These are phyloP conservation scores for Parauchenoglanis punctatus DNA, from an alignment of 2,797 vertebrate species.

Conservation along the genomic window DNA sequence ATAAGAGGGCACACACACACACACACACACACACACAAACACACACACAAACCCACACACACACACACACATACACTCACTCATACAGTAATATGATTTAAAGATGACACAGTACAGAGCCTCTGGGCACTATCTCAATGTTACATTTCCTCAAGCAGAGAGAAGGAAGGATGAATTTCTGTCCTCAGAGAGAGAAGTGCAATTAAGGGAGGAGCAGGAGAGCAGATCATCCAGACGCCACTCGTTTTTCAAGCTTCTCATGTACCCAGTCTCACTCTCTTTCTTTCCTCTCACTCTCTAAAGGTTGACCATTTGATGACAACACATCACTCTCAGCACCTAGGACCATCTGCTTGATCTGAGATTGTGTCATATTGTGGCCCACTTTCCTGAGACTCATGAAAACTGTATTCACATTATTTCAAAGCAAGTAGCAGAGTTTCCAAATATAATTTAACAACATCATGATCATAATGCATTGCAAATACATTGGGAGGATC, in stretches of 20 bases:
- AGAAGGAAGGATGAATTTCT: conserved; percentile 52
- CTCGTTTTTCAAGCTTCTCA: conserved; percentile 50
- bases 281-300: conserved; percentile 38
- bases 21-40: neutral
- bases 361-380: conserved; percentile 31
- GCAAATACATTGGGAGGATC: neutral
- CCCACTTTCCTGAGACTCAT: conserved; percentile 36
- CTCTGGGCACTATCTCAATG: conserved; percentile 42
- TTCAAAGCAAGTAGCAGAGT: neutral
- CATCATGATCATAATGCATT: neutral
- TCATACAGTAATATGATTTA: conserved; percentile 43
- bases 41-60: conserved; percentile 2
- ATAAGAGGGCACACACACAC: neutral
- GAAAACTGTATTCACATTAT: conserved; percentile 15
- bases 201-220: conserved; percentile 58
- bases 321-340: conserved; percentile 58
- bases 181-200: conserved; percentile 55
- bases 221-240: conserved; percentile 48
- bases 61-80: conserved; percentile 16
- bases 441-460: neutral
- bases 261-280: conserved; percentile 33
- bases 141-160: conserved; percentile 50
- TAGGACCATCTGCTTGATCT: conserved; percentile 61
- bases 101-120: conserved; percentile 55
- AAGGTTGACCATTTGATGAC: conserved; percentile 53